Base-by-base conservation (phyloP, 2,888 invertebrate species). In the Lepetodrilus schrolli region DNA sequence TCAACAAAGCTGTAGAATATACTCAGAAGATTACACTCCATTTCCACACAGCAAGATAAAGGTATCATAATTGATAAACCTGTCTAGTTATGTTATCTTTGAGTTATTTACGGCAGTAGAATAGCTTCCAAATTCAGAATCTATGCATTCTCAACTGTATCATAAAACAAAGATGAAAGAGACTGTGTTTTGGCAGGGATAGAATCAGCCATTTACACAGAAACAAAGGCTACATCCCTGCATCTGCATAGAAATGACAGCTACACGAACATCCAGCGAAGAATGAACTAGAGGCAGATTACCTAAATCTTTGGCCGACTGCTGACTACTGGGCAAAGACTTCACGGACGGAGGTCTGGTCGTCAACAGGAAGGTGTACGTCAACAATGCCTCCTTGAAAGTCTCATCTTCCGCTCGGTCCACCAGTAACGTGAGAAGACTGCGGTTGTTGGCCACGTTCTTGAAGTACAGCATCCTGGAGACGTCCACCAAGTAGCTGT, bases 371-470 rank as follows among this genome's bases (percentile, higher is more conserved):
- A 88, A 89, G 23, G 85, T 82, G 76, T 89, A 90, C 17, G 83
- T 82, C 37, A 90, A 77, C 74, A 90, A 73, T 0, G 87, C 85
- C 71, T 90, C 88, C 75, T 90, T 90, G 66, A 90, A 88, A 43
- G 83, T 83, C 77, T 90, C 90, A 74, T 90, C 90, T 72, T 90
- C 86, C 0, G 90, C 90, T 48, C 90, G 77, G 74, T 90, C 89
- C 10, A 89, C 87, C 38, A 90, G 77, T 73, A 90, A 72, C 0
- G 89, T 83, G 71, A 90, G 78, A 70, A 90, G 79, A 3, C 89
- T 87, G 23, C 86, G 82, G 79, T 90, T 90, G 76, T 88, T 90
- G 34, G 90, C 89, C 48, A 90, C 76, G 78, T 88, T 89, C 76
- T 90, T 89, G 77, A 84, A 89, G 75, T 89, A 90, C 26, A 90